Conservation (phyloP, 2,113 vertebrate genomes). For the Sturnus vulgaris region DNA sequence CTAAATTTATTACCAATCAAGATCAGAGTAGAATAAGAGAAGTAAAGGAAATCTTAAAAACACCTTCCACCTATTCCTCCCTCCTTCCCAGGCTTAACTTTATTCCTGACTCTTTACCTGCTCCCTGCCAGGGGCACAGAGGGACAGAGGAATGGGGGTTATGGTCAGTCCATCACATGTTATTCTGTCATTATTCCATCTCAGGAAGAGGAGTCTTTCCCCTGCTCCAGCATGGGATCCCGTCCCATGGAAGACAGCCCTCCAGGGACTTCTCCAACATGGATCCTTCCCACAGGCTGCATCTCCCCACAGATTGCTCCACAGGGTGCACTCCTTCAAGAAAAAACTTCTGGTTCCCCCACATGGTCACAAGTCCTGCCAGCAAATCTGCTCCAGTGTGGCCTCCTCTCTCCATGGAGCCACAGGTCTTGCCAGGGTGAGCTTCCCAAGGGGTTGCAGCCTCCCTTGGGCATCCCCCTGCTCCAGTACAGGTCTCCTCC, state of each 20-base stretch:
- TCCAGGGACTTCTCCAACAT: background rate
- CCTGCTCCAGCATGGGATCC: background rate
- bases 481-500: too few species aligned
- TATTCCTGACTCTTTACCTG: background rate
- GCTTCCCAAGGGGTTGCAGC: background rate
- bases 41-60: background rate
- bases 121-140: background rate
- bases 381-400: background rate
- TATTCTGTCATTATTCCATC: background rate
- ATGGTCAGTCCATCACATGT: too few species aligned
- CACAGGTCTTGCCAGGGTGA: background rate
- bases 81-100: background rate
- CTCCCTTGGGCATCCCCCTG: background rate
- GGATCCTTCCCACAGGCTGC: background rate
- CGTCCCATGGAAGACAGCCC: background rate
- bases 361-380: background rate
- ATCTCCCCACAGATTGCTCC: background rate
- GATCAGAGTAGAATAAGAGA: background rate
- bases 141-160: background rate
- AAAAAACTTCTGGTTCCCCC: background rate
- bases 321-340: background rate
- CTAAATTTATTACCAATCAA: background rate
- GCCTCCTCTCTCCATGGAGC: background rate
- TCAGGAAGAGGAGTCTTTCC: background rate
- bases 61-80: background rate